phyloP scores from a whole-genome alignment of 2,113 vertebrate species.

The Aptenodytes forsteri region DNA sequence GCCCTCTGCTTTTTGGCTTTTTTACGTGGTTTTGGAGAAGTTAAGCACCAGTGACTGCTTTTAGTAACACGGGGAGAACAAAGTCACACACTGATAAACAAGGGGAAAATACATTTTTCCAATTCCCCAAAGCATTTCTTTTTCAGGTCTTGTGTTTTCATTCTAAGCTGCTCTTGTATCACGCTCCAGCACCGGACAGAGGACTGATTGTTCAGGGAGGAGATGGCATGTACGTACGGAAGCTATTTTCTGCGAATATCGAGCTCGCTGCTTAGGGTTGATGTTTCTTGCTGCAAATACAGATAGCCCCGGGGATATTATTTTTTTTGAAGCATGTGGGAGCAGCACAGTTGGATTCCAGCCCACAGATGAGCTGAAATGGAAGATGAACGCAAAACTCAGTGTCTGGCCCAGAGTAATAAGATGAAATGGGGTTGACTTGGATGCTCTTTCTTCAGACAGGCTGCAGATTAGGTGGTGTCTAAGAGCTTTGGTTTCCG shows the following conservation, averaged over 20 bases:
- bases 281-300: background rate
- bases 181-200: accelerated
- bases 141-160: background rate
- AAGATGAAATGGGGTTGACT: accelerated
- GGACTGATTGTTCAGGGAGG: background rate
- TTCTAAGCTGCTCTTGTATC: background rate
- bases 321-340: background rate
- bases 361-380: background rate
- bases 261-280: background rate
- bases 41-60: background rate
- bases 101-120: background rate
- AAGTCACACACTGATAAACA: background rate
- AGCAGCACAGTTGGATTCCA: background rate
- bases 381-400: background rate
- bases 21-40: background rate
- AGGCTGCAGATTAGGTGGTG: background rate
- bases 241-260: background rate
- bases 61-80: background rate
- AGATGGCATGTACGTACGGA: background rate
- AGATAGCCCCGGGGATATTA: background rate
- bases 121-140: background rate
- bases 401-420: background rate
- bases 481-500: background rate
- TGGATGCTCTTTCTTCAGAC: background rate
- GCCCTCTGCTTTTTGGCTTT: background rate